Percentiles rank a stretch among this genome's conserved stretches.
Evolutionary conservation across 2,888 invertebrate species (phyloP).

Genomic region (Erebia palarica): DNA sequence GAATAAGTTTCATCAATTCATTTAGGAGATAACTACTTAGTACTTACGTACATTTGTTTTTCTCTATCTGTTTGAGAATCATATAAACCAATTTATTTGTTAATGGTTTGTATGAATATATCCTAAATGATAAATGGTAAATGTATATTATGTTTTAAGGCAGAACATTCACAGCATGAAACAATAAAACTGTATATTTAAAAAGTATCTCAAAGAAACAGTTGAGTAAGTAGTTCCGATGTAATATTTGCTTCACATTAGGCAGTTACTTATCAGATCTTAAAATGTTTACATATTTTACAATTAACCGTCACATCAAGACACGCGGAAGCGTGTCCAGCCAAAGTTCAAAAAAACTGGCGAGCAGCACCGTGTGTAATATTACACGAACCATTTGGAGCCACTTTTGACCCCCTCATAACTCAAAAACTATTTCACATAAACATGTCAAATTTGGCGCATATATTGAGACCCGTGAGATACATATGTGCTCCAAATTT

Average conservation of each 20-base stretch:
- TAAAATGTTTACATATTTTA: not conserved
- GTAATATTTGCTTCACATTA: not conserved
- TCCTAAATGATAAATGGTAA: constrained; percentile 15
- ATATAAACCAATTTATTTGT: constrained; percentile 17
- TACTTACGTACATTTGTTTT: constrained; percentile 15
- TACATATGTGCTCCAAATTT: no score
- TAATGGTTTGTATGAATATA: constrained; percentile 13
- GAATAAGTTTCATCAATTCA: constrained; percentile 27
- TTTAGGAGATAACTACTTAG: constrained; percentile 22
- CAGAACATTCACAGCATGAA: not conserved
- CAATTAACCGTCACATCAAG: not conserved
- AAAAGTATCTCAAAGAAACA: not conserved
- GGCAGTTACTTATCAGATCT: not conserved
- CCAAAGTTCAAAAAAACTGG: no score
- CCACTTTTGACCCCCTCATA: no score
- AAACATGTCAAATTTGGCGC: no score
- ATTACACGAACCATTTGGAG: no score
- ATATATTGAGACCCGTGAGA: no score
- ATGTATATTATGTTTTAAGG: constrained; percentile 7
- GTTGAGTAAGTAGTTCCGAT: not conserved
- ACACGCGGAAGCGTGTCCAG: no score
- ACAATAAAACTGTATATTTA: not conserved
- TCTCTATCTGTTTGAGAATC: constrained; percentile 8
- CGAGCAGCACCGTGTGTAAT: no score
- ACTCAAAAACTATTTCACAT: no score